Evolutionary conservation across 1,140 invertebrate genomes (phyloP).

Genomic region (Drosophila elegans): DNA sequence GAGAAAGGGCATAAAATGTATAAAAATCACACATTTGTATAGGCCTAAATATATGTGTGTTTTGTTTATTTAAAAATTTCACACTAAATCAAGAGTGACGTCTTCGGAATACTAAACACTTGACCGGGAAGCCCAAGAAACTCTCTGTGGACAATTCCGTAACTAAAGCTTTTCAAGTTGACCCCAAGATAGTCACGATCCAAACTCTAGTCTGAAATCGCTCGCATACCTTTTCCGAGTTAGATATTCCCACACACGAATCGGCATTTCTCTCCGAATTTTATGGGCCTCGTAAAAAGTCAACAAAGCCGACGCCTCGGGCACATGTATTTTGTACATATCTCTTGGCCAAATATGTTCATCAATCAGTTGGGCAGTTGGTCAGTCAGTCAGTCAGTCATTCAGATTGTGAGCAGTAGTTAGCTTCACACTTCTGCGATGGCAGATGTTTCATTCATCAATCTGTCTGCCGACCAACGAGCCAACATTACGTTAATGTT

Average conservation of each 20-base stretch:
- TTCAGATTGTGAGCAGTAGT: constrained; percentile 16
- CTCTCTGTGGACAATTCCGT: neutral
- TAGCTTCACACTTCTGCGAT: constrained; percentile 34
- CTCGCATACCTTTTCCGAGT: neutral
- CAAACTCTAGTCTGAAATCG: neutral
- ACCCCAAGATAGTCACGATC: constrained; percentile 35
- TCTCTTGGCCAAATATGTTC: constrained; percentile 51
- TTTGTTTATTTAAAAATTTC: neutral
- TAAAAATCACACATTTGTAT: no score
- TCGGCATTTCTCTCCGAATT: constrained; percentile 17
- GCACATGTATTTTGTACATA: neutral
- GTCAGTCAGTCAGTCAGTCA: constrained; percentile 13
- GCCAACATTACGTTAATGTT: constrained; percentile 57
- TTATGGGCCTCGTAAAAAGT: constrained; percentile 42
- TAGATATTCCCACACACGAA: constrained; percentile 33
- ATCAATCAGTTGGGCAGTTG: constrained; percentile 46
- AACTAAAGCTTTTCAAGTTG: neutral
- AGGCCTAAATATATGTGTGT: no score
- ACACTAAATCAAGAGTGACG: neutral
- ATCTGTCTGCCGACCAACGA: constrained; percentile 40
- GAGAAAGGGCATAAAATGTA: no score
- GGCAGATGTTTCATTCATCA: constrained; percentile 54
- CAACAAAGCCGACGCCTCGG: constrained; percentile 35
- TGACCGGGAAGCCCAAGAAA: neutral
- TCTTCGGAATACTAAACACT: neutral